Conservation (phyloP, 1,140 invertebrate species). For the Tetragonula clypearis region DNA sequence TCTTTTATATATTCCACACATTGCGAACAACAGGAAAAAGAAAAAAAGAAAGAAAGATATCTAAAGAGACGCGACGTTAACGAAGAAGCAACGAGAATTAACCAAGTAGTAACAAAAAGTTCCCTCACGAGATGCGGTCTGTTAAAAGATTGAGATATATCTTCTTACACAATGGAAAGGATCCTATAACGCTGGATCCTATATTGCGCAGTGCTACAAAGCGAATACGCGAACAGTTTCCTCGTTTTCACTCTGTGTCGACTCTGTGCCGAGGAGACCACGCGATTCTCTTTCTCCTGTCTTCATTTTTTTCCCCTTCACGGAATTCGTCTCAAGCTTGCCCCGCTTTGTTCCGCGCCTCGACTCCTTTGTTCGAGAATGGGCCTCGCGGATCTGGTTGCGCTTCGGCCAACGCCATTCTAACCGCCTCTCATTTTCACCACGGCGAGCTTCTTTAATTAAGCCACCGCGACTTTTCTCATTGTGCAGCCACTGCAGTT, state of each 20-base stretch:
- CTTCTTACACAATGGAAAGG: not conserved
- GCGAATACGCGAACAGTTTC: not conserved
- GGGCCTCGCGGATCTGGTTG: not conserved
- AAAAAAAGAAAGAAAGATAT: no score
- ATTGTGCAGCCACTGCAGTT: conserved; percentile 11
- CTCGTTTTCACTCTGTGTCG: not conserved
- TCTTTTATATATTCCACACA: no score
- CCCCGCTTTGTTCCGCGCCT: not conserved
- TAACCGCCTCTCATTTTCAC: conserved; percentile 25
- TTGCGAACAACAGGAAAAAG: no score
- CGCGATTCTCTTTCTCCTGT: not conserved
- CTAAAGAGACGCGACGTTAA: no score
- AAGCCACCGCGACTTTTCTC: conserved; percentile 33
- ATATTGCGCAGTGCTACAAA: no score
- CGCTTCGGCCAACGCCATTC: not conserved
- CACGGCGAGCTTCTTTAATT: conserved; percentile 40
- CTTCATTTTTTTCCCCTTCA: no score
- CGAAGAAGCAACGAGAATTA: no score
- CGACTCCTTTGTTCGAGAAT: conserved; percentile 16
- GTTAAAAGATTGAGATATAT: not conserved
- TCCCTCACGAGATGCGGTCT: not conserved
- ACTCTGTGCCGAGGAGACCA: no score
- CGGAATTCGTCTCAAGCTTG: not conserved
- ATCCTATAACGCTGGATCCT: not conserved
- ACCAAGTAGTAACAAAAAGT: no score